Percentiles rank a stretch among this genome's conserved stretches.
These are phyloP conservation scores for Macrochelys suwanniensis DNA, from an alignment of 2,797 vertebrate species.

Conservation along the genomic window DNA sequence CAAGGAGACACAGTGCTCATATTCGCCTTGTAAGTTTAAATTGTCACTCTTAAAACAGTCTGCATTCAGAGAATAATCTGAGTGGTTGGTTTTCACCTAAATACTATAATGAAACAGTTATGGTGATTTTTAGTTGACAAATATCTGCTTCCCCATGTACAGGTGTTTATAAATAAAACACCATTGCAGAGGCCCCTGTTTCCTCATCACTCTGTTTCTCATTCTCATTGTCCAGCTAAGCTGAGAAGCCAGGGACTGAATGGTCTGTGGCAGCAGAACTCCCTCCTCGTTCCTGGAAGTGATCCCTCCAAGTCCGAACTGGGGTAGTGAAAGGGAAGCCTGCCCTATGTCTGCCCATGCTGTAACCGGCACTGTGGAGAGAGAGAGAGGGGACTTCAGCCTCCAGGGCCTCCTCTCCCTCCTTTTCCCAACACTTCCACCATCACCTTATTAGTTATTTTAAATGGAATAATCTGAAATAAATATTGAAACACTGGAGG, in stretches of 20 bases:
- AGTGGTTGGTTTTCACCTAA: neutral
- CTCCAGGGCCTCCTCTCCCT: neutral
- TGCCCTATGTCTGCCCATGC: neutral
- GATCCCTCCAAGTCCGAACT: neutral
- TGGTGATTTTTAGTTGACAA: conserved; percentile 1
- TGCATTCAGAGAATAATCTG: conserved; percentile 16
- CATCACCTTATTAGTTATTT: neutral
- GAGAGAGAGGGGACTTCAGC: fast-evolving
- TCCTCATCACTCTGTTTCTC: neutral
- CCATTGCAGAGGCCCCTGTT: neutral
- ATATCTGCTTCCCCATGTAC: neutral
- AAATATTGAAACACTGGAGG: neutral
- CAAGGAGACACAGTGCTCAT: conserved; percentile 8
- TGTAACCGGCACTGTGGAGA: neutral
- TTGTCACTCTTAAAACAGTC: conserved; percentile 33
- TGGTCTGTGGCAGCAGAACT: neutral
- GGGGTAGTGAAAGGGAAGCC: neutral
- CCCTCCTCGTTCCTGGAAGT: neutral
- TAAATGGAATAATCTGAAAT: neutral
- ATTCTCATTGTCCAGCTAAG: neutral
- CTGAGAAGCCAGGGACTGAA: neutral
- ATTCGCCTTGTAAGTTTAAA: conserved; percentile 43
- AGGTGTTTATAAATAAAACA: neutral
- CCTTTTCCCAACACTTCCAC: neutral
- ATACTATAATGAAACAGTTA: neutral